A percentile compares a stretch with the other conserved stretches of the same genome.
phyloP scores from a whole-genome alignment of 2,888 invertebrate species.

The Micropterix aruncella region DNA sequence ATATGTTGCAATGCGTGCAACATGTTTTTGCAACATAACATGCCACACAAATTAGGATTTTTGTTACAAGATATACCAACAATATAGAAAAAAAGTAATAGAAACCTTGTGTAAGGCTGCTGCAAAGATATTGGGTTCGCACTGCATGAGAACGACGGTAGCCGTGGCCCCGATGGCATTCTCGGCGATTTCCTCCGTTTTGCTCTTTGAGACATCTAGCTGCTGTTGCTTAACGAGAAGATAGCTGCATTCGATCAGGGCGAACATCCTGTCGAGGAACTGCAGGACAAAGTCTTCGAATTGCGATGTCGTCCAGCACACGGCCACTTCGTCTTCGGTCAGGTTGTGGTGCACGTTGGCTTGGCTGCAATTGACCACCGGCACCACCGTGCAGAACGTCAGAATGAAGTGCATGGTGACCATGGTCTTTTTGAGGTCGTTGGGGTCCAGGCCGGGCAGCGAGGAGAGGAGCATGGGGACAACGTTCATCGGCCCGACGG shows the following conservation, averaged over 20 bases:
- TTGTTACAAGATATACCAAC: too few species aligned
- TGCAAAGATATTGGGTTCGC: slow-evolving; percentile 46
- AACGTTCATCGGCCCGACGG: slow-evolving; percentile 68
- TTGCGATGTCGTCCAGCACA: slow-evolving; percentile 70
- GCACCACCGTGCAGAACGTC: slow-evolving; percentile 62
- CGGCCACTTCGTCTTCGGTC: slow-evolving; percentile 59
- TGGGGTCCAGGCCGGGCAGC: slow-evolving; percentile 82
- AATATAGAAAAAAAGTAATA: too few species aligned
- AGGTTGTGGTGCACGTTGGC: slow-evolving; percentile 53
- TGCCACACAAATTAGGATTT: too few species aligned
- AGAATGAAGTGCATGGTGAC: slow-evolving; percentile 68
- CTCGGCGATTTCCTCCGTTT: slow-evolving; percentile 58
- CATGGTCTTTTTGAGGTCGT: slow-evolving; percentile 65
- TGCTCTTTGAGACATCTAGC: slow-evolving; percentile 49
- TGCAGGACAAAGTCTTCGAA: slow-evolving; percentile 83
- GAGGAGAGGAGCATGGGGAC: slow-evolving; percentile 67
- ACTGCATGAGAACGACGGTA: slow-evolving; percentile 54
- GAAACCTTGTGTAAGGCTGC: slow-evolving; percentile 65
- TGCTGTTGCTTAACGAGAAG: slow-evolving; percentile 53
- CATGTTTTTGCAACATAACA: too few species aligned
- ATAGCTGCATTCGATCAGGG: slow-evolving; percentile 57
- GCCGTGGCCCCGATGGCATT: slow-evolving; percentile 53
- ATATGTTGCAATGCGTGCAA: too few species aligned
- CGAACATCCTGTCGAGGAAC: slow-evolving; percentile 65
- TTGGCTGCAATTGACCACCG: slow-evolving; percentile 72